Base-by-base conservation (phyloP, 1,140 invertebrate genomes). In the Chironomus striatipennis region DNA sequence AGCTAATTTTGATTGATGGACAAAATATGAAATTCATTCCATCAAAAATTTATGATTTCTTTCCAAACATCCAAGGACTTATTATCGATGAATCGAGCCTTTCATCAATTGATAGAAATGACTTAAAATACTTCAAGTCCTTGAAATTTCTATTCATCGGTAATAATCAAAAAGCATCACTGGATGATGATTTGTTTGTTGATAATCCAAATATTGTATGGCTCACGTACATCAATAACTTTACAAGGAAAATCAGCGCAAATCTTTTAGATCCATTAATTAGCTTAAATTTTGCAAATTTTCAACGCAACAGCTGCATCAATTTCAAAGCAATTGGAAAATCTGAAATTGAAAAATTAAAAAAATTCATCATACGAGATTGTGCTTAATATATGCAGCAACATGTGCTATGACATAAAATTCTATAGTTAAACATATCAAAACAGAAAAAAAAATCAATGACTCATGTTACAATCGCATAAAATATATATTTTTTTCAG, bases 1-100 rank as follows among this genome's bases (percentile, higher is more conserved):
- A 70, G 18, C 18, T 70, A 9, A 5, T 70, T 18, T 20, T 70
- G 65, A 70, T 70, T 70, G 65, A 70, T 20, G 20, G 18, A 9
- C 65, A 70, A 70, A 18, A 18, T 70, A 70, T 70, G 17, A 20
- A 18, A 18, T 20, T 70, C 7, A 18, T 70, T 70, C 65, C 65
- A 70, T 21, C 17, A 20, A 70, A 70, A 9, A 9, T 70, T 18
- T 8, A 70, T 21, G 17, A 20, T 7, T 20, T 70, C 18, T 70
- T 70, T 70, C 65, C 65, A 7, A 70, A 70, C 20, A 15, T 70
- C 10, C 17, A 70, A 70, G 65, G 65, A 70, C 17, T 70, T 70
- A 70, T 70, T 70, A 70, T 70, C 20, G 65, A 70, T 20, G 9
- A 9, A 18, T 70, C 17, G 17, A n/a, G 18, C 8, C 20, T 70